Base-by-base conservation (phyloP, 23 tunicate genomes). In the Trididemnum clinides region DNA sequence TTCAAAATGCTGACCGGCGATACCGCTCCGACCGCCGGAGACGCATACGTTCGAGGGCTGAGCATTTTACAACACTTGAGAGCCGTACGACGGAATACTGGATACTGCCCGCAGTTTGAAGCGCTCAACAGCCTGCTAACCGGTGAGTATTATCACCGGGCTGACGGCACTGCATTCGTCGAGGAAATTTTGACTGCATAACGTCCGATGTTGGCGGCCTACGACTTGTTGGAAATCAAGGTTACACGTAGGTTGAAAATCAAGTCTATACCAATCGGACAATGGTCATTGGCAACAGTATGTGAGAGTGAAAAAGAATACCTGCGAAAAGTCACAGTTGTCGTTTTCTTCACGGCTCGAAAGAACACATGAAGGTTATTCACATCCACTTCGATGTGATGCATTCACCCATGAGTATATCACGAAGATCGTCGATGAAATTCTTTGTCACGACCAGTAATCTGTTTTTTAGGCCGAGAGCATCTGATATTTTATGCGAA, bases 61-160 rank as follows among this genome's bases (percentile, higher is more conserved):
- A 90, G 96, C 38, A 82, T 96, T 4, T 39, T 73, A 0, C 37
- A 76, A 34, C 70, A 88, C 51, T 49, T 90, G 19, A 63, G 89
- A 28, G 90, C 69, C 21, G 99, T 96, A 1, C 92, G 88, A 62
- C 92, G 88, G 50, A 87, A 85, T 65, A 86, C 84, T 7, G 99
- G 99, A 38, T 95, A 95, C 82, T 95, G 99, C 63, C 99, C 99
- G 6, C 99, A 95, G 57, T 95, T 95, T 58, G 99, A 95, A 81
- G 99, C 99, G 0, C 83, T 95, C 36, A 90, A 87, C 81, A 72
- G 85, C 31, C 70, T 86, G 74, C 72, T 95, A 5, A 95, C 99
- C 29, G 94, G 94, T 89, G 33, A 32, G 91, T 58, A 26, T 35
- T 22, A 1, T 80, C 34, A 19, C 22, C 15, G 12, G 15, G 54